Base-by-base conservation (phyloP, 2,797 vertebrate species). In the Poecilia wingei region DNA sequence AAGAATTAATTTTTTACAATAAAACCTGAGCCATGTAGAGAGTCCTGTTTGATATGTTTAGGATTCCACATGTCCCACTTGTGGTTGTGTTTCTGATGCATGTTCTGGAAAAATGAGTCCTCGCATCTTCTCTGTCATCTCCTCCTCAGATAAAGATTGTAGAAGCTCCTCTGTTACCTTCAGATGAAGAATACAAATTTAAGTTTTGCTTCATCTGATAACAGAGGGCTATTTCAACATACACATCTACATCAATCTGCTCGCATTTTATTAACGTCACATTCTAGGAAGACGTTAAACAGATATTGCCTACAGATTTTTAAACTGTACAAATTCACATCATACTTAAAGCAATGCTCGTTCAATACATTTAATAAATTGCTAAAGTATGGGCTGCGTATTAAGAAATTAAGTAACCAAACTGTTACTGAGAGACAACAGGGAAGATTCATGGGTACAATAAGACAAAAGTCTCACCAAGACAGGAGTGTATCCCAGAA, bases 401-500 rank as follows among this genome's bases (percentile, higher is more conserved):
- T 20, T 18, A 36, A 61, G 28, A 22, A 13, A 41, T 41, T 2
- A 10, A 22, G 20, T 41, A 41, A n/a, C 1, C 39, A 12, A 39
- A 68, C 3, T 66, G 33, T 41, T 10, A 68, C 39, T 28, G 6
- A 69, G 22, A 43, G 18, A 64, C 5, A 64, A 14, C 39, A 10
- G 28, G 20, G 12, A 28, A 4, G 46, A n/a, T 5, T 39, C 6
- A 61, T 14, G 1, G 18, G 25, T 22, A 33, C 5, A 46, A 41
- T 39, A 61, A 1, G 8, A 46, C 8, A 20, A 68, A 46, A 46
- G 45, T 72, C 93, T 96, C 92, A 99, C 98, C 97, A 97, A 68
- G 71, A 98, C 91, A 3, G 96, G 95, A 8, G 86, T 55, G 77
- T 97, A 99, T 74, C 97, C 98, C 89, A 98, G 93, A 76, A 91